Percentiles rank a stretch among this genome's conserved stretches.
Conservation (phyloP, 2,888 invertebrate species). For the Vandiemenella viatica region DNA sequence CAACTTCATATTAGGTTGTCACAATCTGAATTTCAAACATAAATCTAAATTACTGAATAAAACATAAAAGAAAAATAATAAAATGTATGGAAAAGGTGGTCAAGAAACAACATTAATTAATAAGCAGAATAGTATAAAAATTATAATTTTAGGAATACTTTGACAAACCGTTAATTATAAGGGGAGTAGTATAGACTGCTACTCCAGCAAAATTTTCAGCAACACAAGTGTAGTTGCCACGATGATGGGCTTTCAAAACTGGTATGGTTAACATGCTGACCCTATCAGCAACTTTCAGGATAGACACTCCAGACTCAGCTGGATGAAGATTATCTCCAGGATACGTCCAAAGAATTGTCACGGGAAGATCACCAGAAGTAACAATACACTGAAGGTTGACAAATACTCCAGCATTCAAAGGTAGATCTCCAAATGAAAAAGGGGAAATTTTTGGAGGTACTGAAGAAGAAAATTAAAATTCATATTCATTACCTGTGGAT, state of each 20-base stretch:
- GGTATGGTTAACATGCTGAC: slow-evolving; percentile 55
- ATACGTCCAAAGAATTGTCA: slow-evolving; percentile 58
- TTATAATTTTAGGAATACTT: no score
- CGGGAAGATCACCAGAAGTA: slow-evolving; percentile 65
- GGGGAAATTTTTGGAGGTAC: slow-evolving; percentile 30
- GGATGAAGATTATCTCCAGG: slow-evolving; percentile 34
- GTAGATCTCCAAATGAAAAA: slow-evolving; percentile 44
- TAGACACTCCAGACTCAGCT: slow-evolving; percentile 26
- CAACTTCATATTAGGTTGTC: no score
- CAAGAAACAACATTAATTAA: no score
- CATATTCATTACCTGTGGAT: no score
- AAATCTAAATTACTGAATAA: no score
- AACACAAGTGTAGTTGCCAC: slow-evolving; percentile 58
- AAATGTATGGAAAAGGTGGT: no score
- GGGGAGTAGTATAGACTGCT: slow-evolving; percentile 44
- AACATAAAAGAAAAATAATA: no score
- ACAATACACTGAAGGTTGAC: slow-evolving; percentile 46
- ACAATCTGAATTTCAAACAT: no score
- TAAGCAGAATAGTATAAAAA: no score
- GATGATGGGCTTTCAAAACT: slow-evolving; percentile 54
- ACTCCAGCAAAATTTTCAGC: slow-evolving; percentile 52
- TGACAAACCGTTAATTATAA: slow-evolving; percentile 54
- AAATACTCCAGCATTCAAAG: slow-evolving; percentile 60
- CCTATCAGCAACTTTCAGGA: slow-evolving; percentile 25
- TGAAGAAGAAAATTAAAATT: slow-evolving; percentile 18